Conservation (phyloP, 2,797 vertebrate genomes). For the Coregonus sp. region DNA sequence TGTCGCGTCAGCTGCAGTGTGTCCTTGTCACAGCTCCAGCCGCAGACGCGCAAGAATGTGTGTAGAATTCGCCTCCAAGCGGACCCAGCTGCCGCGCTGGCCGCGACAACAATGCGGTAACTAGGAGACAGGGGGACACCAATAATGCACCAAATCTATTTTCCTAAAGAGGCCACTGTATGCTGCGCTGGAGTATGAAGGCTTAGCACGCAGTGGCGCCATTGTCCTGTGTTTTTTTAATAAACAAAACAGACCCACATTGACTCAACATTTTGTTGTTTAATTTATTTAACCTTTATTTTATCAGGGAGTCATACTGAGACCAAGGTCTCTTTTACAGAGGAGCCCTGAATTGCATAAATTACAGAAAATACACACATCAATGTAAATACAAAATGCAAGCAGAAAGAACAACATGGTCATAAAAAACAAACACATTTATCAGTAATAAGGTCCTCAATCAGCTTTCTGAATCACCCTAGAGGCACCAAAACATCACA, state of each 20-base stretch:
- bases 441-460: no score
- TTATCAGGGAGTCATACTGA: no score
- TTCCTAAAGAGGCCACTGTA: slow-evolving; percentile 24
- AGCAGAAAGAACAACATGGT: no score
- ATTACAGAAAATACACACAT: no score
- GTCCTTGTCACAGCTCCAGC: slow-evolving; percentile 38
- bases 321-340: no score
- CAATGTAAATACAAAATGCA: no score
- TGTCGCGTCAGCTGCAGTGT: slow-evolving; percentile 56
- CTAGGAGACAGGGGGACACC: slow-evolving; percentile 22
- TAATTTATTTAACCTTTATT: no score
- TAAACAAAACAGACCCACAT: slow-evolving; percentile 64
- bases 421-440: no score
- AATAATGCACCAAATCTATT: not conserved
- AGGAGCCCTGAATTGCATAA: no score
- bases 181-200: slow-evolving; percentile 56
- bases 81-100: slow-evolving; percentile 29
- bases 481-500: no score
- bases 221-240: slow-evolving; percentile 69
- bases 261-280: slow-evolving; percentile 45
- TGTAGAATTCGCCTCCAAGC: slow-evolving; percentile 39
- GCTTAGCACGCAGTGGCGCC: slow-evolving; percentile 56
- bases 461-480: no score
- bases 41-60: slow-evolving; percentile 52
- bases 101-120: slow-evolving; percentile 12